These are phyloP conservation scores for Liposcelis brunnea DNA, from an alignment of 2,888 invertebrate genomes.

Conservation along the genomic window DNA sequence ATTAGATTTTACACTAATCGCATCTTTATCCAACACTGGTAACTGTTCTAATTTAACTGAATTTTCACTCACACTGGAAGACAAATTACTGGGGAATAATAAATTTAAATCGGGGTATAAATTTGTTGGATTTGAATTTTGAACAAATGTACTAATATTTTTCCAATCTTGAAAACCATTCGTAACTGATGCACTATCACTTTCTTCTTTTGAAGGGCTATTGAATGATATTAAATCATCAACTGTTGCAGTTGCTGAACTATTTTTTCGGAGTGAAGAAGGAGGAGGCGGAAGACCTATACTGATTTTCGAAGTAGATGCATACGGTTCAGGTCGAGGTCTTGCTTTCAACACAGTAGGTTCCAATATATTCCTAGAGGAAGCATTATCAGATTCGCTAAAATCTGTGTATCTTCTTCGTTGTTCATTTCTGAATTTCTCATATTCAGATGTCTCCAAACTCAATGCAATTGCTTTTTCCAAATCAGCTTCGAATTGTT, in stretches of 20 bases:
- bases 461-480: conserved; percentile 78
- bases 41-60: no score
- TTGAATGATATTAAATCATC: conserved; percentile 51
- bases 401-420: not conserved
- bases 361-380: conserved; percentile 14
- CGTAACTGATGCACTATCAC: no score
- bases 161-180: no score
- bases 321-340: conserved; percentile 38
- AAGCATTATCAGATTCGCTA: not conserved
- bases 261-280: conserved; percentile 16
- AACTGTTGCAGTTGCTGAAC: conserved; percentile 10
- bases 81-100: no score
- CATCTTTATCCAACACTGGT: no score
- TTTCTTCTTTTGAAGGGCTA: conserved; percentile 33
- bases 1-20: no score
- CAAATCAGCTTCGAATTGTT: conserved; percentile 69
- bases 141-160: no score
- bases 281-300: conserved; percentile 21
- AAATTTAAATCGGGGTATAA: no score
- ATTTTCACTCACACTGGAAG: no score
- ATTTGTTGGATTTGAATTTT: no score
- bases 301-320: conserved; percentile 22
- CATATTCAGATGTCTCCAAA: conserved; percentile 67
- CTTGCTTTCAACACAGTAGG: conserved; percentile 33
- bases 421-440: conserved; percentile 46